These are phyloP conservation scores for Tautogolabrus adspersus DNA, from an alignment of 2,113 vertebrate species.

Conservation along the genomic window DNA sequence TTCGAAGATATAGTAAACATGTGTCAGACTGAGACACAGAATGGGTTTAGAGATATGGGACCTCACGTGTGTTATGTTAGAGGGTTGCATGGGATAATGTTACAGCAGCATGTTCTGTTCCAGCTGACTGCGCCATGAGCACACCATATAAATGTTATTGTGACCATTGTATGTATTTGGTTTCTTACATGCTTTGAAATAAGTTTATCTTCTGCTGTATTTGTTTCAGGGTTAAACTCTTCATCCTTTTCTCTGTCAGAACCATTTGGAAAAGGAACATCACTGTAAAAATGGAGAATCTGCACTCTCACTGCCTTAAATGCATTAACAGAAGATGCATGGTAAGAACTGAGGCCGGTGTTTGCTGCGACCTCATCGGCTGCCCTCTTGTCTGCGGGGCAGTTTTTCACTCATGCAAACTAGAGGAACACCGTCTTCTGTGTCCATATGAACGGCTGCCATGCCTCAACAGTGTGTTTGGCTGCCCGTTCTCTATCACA, in stretches of 20 bases:
- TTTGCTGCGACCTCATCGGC: conserved; percentile 94
- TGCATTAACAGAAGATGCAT: conserved; percentile 97
- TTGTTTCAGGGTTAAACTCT: conserved; percentile 52
- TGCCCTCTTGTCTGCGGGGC: conserved; percentile 96
- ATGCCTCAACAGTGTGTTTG: conserved; percentile 94
- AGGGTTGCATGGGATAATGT: conserved; percentile 1
- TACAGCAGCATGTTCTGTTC: conserved; percentile 1
- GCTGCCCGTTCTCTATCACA: conserved; percentile 92
- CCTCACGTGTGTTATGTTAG: not conserved
- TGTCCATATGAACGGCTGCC: conserved; percentile 96
- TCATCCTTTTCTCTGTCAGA: not conserved
- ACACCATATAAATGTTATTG: not conserved
- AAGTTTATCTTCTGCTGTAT: not conserved
- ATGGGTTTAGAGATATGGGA: not conserved
- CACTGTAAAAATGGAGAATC: conserved; percentile 86
- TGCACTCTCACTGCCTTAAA: conserved; percentile 93
- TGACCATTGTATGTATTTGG: not conserved
- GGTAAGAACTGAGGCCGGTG: conserved; percentile 89
- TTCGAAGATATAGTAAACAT: conserved; percentile 61
- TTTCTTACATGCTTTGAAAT: not conserved
- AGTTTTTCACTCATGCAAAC: conserved; percentile 96
- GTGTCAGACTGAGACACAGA: conserved; percentile 27
- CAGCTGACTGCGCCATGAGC: not conserved
- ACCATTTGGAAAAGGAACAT: not conserved
- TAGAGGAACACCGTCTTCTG: conserved; percentile 91